Evolutionary conservation across 2,797 vertebrate genomes (phyloP).

Genomic region (Schizothorax lantsangensis): DNA sequence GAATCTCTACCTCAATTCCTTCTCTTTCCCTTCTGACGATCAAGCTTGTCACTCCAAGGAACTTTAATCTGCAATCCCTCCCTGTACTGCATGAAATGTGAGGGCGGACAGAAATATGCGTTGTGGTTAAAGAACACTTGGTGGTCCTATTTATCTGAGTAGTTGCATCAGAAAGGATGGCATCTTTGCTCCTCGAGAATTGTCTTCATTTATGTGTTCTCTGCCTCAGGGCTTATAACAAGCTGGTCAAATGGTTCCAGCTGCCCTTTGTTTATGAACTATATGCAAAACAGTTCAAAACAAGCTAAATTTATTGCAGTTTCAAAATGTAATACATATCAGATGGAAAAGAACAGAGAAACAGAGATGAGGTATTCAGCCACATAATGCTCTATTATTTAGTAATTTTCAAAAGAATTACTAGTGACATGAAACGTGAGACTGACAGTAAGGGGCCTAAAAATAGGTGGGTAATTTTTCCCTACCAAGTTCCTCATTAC

Average conservation of each 20-base stretch:
- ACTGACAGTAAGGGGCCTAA: conserved; percentile 54
- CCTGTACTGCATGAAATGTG: conserved; percentile 21
- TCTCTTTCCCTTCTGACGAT: not conserved
- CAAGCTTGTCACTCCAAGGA: not conserved
- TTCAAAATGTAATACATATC: conserved; percentile 31
- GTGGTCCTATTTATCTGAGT: conserved; percentile 30
- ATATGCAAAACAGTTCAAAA: conserved; percentile 32
- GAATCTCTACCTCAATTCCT: not conserved
- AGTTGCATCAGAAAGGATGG: conserved; percentile 35
- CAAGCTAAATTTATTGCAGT: conserved; percentile 17
- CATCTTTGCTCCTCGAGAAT: conserved; percentile 14
- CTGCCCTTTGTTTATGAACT: conserved; percentile 37
- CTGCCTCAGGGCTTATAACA: conserved; percentile 5
- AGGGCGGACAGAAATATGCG: not conserved
- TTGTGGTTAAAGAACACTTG: not conserved
- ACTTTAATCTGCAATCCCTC: conserved; percentile 17
- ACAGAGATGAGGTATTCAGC: conserved; percentile 14
- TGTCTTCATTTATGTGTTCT: conserved; percentile 22
- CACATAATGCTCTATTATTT: conserved; percentile 37
- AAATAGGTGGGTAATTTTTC: conserved; percentile 52
- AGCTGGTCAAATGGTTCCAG: conserved; percentile 18
- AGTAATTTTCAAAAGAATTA: conserved; percentile 46
- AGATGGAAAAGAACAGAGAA: conserved; percentile 31
- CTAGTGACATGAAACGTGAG: conserved; percentile 51
- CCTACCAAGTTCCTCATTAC: conserved; percentile 57